Conservation (phyloP, 2,888 invertebrate genomes). For the Busseola fusca region DNA sequence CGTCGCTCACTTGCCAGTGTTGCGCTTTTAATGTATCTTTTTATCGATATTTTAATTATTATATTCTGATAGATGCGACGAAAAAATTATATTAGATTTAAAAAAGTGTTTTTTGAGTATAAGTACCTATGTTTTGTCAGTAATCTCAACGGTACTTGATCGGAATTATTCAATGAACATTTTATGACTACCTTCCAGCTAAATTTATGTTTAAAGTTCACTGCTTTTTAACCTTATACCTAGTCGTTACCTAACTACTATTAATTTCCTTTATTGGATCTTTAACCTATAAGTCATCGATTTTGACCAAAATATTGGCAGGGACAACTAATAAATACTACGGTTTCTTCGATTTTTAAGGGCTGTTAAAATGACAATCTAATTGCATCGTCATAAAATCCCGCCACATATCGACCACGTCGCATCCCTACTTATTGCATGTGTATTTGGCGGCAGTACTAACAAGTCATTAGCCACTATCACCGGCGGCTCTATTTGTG, state of each 20-base stretch:
- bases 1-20: conserved; percentile 66
- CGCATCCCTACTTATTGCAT: conserved; percentile 71
- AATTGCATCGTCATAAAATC: background rate
- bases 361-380: background rate
- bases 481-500: conserved; percentile 76
- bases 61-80: background rate
- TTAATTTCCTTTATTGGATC: background rate
- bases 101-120: background rate
- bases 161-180: background rate
- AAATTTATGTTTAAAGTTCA: background rate
- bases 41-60: conserved; percentile 37
- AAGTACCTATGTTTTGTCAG: background rate
- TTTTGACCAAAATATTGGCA: background rate
- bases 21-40: conserved; percentile 39
- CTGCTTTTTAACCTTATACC: background rate
- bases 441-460: conserved; percentile 80
- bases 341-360: background rate
- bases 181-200: background rate
- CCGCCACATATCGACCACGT: conserved; percentile 43
- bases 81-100: no score
- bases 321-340: background rate
- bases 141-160: background rate
- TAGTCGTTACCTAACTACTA: background rate
- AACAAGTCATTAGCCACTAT: conserved; percentile 85
- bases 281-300: background rate